Percentiles rank a stretch among this genome's conserved stretches.
Conservation (phyloP, 1,140 invertebrate genomes). For the Scaptomyza montana region DNA sequence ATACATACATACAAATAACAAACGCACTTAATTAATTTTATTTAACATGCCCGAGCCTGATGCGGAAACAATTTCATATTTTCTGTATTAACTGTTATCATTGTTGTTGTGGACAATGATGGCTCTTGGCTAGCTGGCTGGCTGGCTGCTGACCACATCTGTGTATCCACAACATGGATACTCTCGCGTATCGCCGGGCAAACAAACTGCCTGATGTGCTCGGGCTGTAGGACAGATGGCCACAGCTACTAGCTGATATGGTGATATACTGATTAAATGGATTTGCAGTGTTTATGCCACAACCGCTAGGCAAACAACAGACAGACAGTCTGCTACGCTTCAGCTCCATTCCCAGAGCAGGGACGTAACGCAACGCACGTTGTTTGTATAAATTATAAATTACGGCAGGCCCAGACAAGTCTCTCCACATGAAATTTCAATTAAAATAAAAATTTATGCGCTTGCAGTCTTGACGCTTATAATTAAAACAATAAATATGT, state of each 20-base stretch:
- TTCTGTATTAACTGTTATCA: slow-evolving; percentile 68
- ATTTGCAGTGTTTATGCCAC: slow-evolving; percentile 66
- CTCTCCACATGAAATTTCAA: slow-evolving; percentile 73
- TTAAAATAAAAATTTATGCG: slow-evolving; percentile 72
- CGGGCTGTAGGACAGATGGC: slow-evolving; percentile 17
- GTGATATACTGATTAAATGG: slow-evolving; percentile 74
- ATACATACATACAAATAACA: slow-evolving; percentile 10
- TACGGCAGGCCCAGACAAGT: slow-evolving; percentile 34
- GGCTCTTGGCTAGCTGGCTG: background rate
- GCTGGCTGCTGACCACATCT: slow-evolving; percentile 16
- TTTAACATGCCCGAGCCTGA: slow-evolving; percentile 58
- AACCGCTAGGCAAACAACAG: slow-evolving; percentile 48
- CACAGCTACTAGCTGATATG: slow-evolving; percentile 3
- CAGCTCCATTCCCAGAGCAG: too few species aligned
- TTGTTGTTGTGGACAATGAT: slow-evolving; percentile 27
- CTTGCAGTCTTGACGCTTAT: slow-evolving; percentile 48
- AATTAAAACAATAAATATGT: slow-evolving; percentile 71
- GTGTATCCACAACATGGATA: slow-evolving; percentile 43
- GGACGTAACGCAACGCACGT: background rate
- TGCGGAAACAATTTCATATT: slow-evolving; percentile 69
- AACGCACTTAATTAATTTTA: slow-evolving; percentile 75
- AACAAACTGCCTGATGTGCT: slow-evolving; percentile 42
- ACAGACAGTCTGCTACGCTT: slow-evolving; percentile 13
- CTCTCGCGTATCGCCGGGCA: slow-evolving; percentile 7
- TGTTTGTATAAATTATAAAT: slow-evolving; percentile 71